Evolutionary conservation across 2,113 vertebrate genomes (phyloP).

Genomic region (Bubo blakistoni): DNA sequence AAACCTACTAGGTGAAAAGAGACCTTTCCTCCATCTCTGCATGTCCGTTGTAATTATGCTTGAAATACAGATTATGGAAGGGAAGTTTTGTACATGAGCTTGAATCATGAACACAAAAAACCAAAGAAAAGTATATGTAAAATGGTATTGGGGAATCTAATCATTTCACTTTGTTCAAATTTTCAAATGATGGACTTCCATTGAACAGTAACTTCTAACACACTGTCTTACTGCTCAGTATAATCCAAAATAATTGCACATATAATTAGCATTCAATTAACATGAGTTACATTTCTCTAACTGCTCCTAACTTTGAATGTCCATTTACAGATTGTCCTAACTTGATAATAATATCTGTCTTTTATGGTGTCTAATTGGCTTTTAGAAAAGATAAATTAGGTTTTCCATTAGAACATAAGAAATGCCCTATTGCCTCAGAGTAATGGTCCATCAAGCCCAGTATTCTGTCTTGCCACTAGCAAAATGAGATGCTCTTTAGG

Average conservation of each 20-base stretch:
- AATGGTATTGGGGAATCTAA: neutral
- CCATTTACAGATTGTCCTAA: constrained; percentile 50
- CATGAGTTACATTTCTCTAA: constrained; percentile 35
- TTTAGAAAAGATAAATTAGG: constrained; percentile 26
- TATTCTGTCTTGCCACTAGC: neutral
- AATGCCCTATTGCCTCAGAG: neutral
- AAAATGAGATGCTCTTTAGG: neutral
- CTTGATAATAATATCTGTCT: constrained; percentile 13
- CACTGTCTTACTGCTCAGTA: constrained; percentile 11
- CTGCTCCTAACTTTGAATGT: constrained; percentile 19
- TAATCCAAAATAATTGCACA: constrained; percentile 62
- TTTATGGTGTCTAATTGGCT: constrained; percentile 42
- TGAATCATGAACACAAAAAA: constrained; percentile 22
- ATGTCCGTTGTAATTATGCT: neutral
- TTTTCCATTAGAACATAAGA: neutral
- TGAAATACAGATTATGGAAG: neutral
- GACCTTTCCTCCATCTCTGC: neutral
- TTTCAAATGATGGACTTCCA: constrained; percentile 16
- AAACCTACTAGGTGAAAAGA: neutral
- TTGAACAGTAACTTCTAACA: neutral
- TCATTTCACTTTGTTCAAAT: neutral
- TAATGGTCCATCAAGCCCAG: neutral
- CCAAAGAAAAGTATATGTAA: constrained; percentile 13
- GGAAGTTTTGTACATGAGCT: neutral
- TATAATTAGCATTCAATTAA: constrained; percentile 68